Evolutionary conservation across 2,797 vertebrate genomes (phyloP).

Genomic region (Morelia viridis): DNA sequence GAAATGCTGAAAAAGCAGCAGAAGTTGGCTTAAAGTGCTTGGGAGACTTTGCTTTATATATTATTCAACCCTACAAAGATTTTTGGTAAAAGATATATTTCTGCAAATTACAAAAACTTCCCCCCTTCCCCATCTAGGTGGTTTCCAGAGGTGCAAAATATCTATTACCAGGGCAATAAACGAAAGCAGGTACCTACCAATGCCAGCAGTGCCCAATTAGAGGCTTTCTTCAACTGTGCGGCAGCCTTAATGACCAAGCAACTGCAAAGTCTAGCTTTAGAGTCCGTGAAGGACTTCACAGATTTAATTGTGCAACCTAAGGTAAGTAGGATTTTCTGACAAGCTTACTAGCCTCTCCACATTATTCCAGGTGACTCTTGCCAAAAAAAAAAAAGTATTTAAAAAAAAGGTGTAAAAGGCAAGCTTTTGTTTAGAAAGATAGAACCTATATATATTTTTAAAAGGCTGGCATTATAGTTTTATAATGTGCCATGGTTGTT

Average conservation of each 20-base stretch:
- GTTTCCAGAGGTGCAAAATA: slow-evolving; percentile 82
- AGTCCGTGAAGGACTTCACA: slow-evolving; percentile 84
- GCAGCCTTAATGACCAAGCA: slow-evolving; percentile 84
- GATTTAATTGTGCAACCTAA: slow-evolving; percentile 76
- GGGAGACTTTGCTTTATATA: not conserved
- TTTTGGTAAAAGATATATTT: not conserved
- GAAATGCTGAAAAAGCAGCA: not conserved
- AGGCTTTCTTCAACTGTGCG: slow-evolving; percentile 82
- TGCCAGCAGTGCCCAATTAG: slow-evolving; percentile 70
- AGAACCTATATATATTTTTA: not conserved
- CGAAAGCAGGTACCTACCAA: slow-evolving; percentile 74
- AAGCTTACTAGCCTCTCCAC: not conserved
- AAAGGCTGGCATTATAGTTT: not conserved
- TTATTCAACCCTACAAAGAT: not conserved
- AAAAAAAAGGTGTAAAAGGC: not conserved
- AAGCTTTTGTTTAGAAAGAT: slow-evolving; percentile 2
- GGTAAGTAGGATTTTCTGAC: slow-evolving; percentile 68
- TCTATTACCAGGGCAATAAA: slow-evolving; percentile 79
- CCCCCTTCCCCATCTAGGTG: slow-evolving; percentile 76
- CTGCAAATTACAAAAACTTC: not conserved
- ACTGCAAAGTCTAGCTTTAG: slow-evolving; percentile 80
- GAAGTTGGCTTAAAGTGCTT: not conserved
- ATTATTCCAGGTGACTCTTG: not conserved
- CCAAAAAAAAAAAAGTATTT: not conserved
- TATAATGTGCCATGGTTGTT: not conserved